Percentiles rank a stretch among this genome's conserved stretches.
Conservation (phyloP, 2,797 vertebrate genomes). For the Neosalanx taihuensis region DNA sequence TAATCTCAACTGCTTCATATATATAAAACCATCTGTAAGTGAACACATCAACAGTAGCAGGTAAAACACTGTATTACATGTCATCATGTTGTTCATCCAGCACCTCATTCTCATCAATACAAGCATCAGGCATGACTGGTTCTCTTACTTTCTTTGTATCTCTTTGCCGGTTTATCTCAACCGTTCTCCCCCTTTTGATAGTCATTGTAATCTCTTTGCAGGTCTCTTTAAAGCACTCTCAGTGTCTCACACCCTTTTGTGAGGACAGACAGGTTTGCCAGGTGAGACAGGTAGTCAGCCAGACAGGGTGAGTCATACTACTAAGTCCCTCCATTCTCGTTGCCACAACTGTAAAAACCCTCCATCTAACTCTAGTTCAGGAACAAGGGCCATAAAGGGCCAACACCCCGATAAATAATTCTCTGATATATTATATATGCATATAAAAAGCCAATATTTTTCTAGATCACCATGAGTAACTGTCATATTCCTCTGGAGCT, state of each 20-base stretch:
- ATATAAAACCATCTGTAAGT: conserved; percentile 30
- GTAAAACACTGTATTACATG: conserved; percentile 6
- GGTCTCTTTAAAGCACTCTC: background rate
- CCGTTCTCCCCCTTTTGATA: background rate
- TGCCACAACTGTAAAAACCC: background rate
- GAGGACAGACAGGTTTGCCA: background rate
- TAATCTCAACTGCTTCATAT: conserved; percentile 40
- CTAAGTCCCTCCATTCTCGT: too few species aligned
- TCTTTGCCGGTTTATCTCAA: background rate
- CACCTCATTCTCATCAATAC: background rate
- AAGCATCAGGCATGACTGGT: background rate
- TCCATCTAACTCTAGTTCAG: conserved; percentile 35
- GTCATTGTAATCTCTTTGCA: background rate
- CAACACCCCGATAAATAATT: conserved; percentile 56
- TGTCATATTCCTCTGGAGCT: background rate
- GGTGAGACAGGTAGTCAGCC: too few species aligned
- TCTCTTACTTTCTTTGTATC: background rate
- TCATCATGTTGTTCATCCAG: background rate
- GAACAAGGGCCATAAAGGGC: conserved; percentile 59
- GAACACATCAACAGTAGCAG: conserved; percentile 32
- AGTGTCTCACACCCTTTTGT: background rate
- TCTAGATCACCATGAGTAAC: background rate
- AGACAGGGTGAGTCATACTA: too few species aligned
- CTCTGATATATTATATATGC: conserved; percentile 57
- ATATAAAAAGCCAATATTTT: conserved; percentile 62